Evolutionary conservation across 2,888 invertebrate genomes (phyloP).

Genomic region (Miltochrista miniata): DNA sequence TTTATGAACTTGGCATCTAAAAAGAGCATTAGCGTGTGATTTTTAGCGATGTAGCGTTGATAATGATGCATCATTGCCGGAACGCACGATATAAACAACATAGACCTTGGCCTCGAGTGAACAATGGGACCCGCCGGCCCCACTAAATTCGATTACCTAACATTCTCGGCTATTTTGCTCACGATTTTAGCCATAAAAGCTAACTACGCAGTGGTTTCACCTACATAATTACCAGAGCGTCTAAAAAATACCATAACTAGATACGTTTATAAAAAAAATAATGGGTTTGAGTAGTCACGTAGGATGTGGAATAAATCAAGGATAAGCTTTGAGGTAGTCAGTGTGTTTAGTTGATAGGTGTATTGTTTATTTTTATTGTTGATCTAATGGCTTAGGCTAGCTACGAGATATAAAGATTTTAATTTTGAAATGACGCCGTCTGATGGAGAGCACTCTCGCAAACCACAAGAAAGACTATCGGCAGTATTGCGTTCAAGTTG

Average conservation of each 20-base stretch:
- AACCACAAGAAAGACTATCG: no score
- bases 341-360: constrained; percentile 11
- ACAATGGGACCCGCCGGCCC: constrained; percentile 74
- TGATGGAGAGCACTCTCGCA: no score
- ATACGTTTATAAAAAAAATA: constrained; percentile 15
- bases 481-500: no score
- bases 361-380: constrained; percentile 23
- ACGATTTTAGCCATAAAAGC: constrained; percentile 62
- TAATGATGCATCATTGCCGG: constrained; percentile 54
- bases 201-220: constrained; percentile 27
- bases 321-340: constrained; percentile 8
- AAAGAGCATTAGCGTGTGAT: constrained; percentile 34
- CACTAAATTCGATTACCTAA: constrained; percentile 78
- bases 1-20: constrained; percentile 18
- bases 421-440: no score
- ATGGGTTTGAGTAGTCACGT: constrained; percentile 11
- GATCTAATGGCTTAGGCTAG: background rate
- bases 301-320: constrained; percentile 21
- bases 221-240: constrained; percentile 9
- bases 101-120: constrained; percentile 74
- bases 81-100: constrained; percentile 72
- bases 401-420: no score
- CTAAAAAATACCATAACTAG: constrained; percentile 15
- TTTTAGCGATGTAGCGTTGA: constrained; percentile 42
- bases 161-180: constrained; percentile 66